Evolutionary conservation across 2,797 vertebrate genomes (phyloP).

Genomic region (Meriones psammophilus): DNA sequence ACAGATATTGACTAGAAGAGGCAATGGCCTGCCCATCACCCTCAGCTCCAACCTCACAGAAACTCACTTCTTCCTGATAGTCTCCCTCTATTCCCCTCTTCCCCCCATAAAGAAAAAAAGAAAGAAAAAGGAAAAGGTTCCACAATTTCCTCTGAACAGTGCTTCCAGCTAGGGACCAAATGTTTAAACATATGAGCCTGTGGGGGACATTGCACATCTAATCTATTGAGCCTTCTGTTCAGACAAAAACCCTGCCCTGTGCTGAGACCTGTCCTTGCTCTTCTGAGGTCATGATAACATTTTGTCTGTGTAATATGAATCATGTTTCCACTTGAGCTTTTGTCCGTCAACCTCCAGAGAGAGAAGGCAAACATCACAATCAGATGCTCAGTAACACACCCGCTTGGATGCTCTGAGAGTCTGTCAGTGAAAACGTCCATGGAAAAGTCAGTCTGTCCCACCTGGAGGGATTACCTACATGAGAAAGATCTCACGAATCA

Average conservation of each 20-base stretch:
- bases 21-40: neutral
- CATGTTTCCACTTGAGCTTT: conserved; percentile 1
- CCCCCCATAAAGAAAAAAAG: too few relatives aligned
- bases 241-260: neutral
- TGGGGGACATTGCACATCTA: neutral
- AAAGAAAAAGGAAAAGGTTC: neutral
- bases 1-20: neutral
- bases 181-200: neutral
- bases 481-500: conserved; percentile 80
- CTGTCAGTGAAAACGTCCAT: conserved; percentile 67
- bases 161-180: neutral
- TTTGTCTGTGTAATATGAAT: conserved; percentile 4
- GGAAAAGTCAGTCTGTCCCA: conserved; percentile 31
- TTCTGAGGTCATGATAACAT: neutral
- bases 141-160: neutral
- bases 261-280: neutral
- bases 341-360: neutral
- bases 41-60: neutral
- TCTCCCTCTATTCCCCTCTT: accelerated
- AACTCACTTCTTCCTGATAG: neutral
- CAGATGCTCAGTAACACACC: conserved; percentile 23
- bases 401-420: conserved; percentile 19
- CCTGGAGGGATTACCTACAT: conserved; percentile 74
- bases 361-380: conserved; percentile 37
- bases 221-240: neutral